Percentiles rank a stretch among this genome's conserved stretches.
Evolutionary conservation across 2,888 invertebrate species (phyloP).

Genomic region (Smittia sp.): DNA sequence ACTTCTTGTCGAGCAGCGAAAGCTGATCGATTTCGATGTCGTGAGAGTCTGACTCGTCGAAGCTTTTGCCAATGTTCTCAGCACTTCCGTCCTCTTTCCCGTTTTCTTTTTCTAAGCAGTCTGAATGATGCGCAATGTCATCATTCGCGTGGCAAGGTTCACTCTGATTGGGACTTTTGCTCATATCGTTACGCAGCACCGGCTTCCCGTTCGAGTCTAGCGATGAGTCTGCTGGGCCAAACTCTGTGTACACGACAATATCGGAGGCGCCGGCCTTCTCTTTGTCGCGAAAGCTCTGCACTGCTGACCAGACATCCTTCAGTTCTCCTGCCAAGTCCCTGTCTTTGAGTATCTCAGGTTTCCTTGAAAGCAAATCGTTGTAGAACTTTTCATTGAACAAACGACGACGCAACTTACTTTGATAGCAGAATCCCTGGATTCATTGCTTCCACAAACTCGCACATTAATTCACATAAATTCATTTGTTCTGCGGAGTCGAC

Average conservation of each 20-base stretch:
- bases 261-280: constrained; percentile 50
- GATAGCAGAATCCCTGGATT: constrained; percentile 63
- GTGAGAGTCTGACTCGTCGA: neutral
- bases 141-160: neutral
- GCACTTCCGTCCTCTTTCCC: neutral
- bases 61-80: neutral
- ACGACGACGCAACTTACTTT: constrained; percentile 50
- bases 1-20: neutral
- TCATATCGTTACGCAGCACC: neutral
- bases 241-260: constrained; percentile 44
- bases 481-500: constrained; percentile 63
- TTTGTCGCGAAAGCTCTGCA: constrained; percentile 60
- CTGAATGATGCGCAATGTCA: neutral
- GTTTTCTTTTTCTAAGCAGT: neutral
- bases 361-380: no score
- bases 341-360: constrained; percentile 63
- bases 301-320: constrained; percentile 71
- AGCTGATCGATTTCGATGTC: constrained; percentile 23
- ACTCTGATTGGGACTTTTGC: neutral
- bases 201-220: neutral
- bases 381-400: constrained; percentile 3
- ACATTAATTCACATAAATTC: constrained; percentile 65
- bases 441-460: constrained; percentile 72
- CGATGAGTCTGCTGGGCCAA: constrained; percentile 43
- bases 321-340: constrained; percentile 69